These are phyloP conservation scores for Pelosia muscerda DNA, from an alignment of 2,888 invertebrate species.

Conservation along the genomic window DNA sequence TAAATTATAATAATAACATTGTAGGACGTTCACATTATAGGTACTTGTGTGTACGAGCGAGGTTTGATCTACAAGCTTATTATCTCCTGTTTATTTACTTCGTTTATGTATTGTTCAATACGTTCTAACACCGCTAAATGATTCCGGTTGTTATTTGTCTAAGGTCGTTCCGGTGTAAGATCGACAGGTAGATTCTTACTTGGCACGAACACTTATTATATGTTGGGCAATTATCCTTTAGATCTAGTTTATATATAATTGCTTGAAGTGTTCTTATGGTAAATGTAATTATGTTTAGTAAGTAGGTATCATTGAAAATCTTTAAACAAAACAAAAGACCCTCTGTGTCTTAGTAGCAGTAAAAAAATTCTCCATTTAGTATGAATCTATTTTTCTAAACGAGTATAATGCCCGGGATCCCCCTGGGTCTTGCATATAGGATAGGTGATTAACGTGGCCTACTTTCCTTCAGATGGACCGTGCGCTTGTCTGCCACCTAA, in stretches of 20 bases:
- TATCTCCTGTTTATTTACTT: conserved; percentile 49
- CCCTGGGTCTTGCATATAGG: no score
- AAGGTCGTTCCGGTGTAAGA: conserved; percentile 57
- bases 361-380: no score
- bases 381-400: no score
- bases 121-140: conserved; percentile 56
- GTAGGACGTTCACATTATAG: conserved; percentile 54
- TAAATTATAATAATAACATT: conserved; percentile 57
- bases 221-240: not conserved
- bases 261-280: not conserved
- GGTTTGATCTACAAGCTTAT: conserved; percentile 64
- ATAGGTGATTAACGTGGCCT: no score
- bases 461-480: no score
- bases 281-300: no score
- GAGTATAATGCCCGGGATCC: no score
- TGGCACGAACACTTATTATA: not conserved
- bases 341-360: no score
- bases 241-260: not conserved
- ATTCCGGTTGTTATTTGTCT: conserved; percentile 60
- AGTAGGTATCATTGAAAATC: no score
- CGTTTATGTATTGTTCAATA: conserved; percentile 32
- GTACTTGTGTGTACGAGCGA: conserved; percentile 36
- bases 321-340: no score
- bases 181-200: not conserved
- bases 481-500: no score